These are phyloP conservation scores for Siphlonurus alternatus DNA, from an alignment of 2,888 invertebrate species.

Conservation along the genomic window DNA sequence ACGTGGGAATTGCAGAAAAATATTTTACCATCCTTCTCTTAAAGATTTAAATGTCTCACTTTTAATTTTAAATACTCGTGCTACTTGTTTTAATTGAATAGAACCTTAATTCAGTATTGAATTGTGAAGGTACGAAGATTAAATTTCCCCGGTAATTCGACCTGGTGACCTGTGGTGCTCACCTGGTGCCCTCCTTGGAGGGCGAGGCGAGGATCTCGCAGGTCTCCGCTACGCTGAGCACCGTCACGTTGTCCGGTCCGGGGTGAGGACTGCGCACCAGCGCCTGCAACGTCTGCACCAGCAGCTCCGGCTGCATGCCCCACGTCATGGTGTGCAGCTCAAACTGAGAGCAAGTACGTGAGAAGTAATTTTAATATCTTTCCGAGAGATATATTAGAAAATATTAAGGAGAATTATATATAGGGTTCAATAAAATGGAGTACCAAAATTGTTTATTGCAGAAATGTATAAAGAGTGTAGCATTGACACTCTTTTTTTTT, in stretches of 20 bases:
- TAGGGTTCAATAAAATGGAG: slow-evolving; percentile 6
- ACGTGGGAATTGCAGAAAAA: too few species aligned
- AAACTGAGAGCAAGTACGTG: slow-evolving; percentile 40
- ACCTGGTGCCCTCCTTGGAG: slow-evolving; percentile 16
- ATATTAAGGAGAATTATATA: slow-evolving; percentile 1
- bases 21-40: too few species aligned
- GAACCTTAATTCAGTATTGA: too few species aligned
- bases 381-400: slow-evolving; percentile 4
- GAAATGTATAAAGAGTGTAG: too few species aligned
- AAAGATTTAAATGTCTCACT: too few species aligned
- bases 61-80: too few species aligned
- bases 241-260: slow-evolving; percentile 10
- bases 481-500: too few species aligned
- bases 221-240: slow-evolving; percentile 15
- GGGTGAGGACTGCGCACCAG: slow-evolving; percentile 17
- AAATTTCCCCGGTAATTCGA: too few species aligned
- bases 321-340: slow-evolving; percentile 48
- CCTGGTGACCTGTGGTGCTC: too few species aligned
- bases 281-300: slow-evolving; percentile 44
- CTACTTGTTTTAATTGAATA: too few species aligned
- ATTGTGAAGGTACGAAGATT: too few species aligned
- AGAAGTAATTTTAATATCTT: slow-evolving; percentile 6
- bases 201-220: slow-evolving; percentile 15
- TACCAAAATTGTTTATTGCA: slow-evolving; percentile 6
- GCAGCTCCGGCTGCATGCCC: slow-evolving; percentile 39